These are phyloP conservation scores for Sebastiscus albofasciatus DNA, from an alignment of 2,797 vertebrate species.

Conservation along the genomic window DNA sequence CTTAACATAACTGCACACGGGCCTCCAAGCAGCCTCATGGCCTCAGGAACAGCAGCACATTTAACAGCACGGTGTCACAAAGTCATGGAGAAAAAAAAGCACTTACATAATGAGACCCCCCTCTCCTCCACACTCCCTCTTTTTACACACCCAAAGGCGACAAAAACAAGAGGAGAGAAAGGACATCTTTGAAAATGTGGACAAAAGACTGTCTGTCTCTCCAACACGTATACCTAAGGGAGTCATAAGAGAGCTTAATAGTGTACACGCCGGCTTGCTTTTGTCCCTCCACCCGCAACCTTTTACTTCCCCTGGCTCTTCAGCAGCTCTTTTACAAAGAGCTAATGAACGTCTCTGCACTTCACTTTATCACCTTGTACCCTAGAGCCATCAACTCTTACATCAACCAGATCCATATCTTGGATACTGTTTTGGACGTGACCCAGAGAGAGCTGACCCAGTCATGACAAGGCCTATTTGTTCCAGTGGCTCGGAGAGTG, in stretches of 20 bases:
- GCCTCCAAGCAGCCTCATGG: slow-evolving; percentile 16
- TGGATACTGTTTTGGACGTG: not conserved
- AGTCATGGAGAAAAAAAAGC: slow-evolving; percentile 22
- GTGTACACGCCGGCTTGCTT: not conserved
- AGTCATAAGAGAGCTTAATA: slow-evolving; percentile 34
- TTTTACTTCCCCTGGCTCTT: not conserved
- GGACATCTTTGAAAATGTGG: slow-evolving; percentile 39
- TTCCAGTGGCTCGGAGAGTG: slow-evolving; percentile 42
- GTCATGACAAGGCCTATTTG: slow-evolving; percentile 48
- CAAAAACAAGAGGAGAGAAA: slow-evolving; percentile 38
- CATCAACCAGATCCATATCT: slow-evolving; percentile 14
- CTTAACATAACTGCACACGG: slow-evolving; percentile 19
- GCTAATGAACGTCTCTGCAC: not conserved
- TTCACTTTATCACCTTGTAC: not conserved
- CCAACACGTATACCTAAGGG: slow-evolving; percentile 49
- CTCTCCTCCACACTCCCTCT: not conserved
- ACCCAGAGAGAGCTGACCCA: slow-evolving; percentile 5
- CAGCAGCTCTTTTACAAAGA: not conserved
- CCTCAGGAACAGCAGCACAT: slow-evolving; percentile 27
- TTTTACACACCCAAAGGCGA: slow-evolving; percentile 26
- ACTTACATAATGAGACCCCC: slow-evolving; percentile 53
- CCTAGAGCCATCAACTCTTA: not conserved
- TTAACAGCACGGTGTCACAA: slow-evolving; percentile 41
- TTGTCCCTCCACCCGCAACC: not conserved
- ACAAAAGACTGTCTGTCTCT: slow-evolving; percentile 65